Evolutionary conservation across 35 echinoderm and acorn worm species (phyloP).

Genomic region (Holothuria glaberrima): DNA sequence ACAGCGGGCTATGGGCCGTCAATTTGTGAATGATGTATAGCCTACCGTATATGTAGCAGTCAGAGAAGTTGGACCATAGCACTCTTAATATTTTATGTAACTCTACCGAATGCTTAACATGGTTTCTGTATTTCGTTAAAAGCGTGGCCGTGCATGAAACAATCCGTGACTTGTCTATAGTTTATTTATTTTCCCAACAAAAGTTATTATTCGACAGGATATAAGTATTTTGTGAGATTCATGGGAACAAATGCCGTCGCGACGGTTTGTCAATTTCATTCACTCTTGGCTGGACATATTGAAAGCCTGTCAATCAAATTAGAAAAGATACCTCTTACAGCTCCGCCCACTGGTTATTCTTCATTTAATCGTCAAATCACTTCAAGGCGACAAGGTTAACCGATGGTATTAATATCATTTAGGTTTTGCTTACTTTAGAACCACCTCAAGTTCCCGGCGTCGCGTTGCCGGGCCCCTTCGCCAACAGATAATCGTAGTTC

Average conservation of each 20-base stretch:
- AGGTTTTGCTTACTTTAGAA: constrained; percentile 5
- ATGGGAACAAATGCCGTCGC: too few relatives aligned
- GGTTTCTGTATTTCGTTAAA: too few relatives aligned
- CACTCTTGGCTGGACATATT: constrained; percentile 15
- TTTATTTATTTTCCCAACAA: constrained; percentile 26
- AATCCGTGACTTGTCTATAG: too few relatives aligned
- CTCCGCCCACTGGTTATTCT: constrained; percentile 36
- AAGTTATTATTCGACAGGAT: not conserved
- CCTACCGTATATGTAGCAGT: too few relatives aligned
- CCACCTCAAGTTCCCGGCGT: not conserved
- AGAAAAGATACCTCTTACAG: not conserved
- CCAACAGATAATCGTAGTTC: not conserved
- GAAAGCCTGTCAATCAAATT: constrained; percentile 34
- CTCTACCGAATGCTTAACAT: too few relatives aligned
- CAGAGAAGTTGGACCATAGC: too few relatives aligned
- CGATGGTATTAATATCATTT: constrained; percentile 36
- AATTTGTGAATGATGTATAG: too few relatives aligned
- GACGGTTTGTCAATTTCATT: constrained; percentile 28
- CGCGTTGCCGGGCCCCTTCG: not conserved
- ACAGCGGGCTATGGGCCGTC: too few relatives aligned
- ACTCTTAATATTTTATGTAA: too few relatives aligned
- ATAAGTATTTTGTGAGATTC: not conserved
- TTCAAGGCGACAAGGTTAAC: constrained; percentile 43
- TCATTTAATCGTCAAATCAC: not conserved
- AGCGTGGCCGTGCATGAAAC: too few relatives aligned